A percentile compares a stretch with the other conserved stretches of the same genome.
Evolutionary conservation across 2,113 vertebrate species (phyloP).

Genomic region (Dolichotis patagonum): DNA sequence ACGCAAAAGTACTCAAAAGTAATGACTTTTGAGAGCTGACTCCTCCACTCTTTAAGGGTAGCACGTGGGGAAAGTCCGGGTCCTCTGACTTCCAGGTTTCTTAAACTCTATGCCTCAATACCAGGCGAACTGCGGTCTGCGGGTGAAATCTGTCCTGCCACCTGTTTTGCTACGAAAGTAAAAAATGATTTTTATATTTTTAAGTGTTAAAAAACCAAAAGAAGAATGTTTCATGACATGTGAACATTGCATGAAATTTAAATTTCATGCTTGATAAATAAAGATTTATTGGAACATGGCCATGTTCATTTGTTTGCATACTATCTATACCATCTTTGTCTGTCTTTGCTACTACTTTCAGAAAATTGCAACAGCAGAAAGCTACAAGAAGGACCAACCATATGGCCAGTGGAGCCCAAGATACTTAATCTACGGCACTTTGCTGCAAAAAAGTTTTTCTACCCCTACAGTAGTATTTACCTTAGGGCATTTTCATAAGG

Average conservation of each 20-base stretch:
- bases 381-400: not conserved
- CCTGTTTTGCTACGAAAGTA: not conserved
- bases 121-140: not conserved
- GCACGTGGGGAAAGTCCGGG: not conserved
- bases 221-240: slow-evolving; percentile 17
- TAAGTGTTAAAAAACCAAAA: slow-evolving; percentile 44
- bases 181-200: slow-evolving; percentile 35
- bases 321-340: not conserved
- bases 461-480: not conserved
- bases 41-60: not conserved
- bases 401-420: not conserved
- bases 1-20: no score
- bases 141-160: not conserved
- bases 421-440: not conserved
- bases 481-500: not conserved
- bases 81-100: not conserved
- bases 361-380: not conserved
- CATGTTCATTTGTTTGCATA: not conserved
- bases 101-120: not conserved
- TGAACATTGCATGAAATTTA: slow-evolving; percentile 32
- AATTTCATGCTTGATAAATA: slow-evolving; percentile 40
- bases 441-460: not conserved
- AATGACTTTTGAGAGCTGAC: not conserved
- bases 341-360: not conserved
- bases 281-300: slow-evolving; percentile 45